These are phyloP conservation scores for Dryobotodes eremita DNA, from an alignment of 2,888 invertebrate species.

Conservation along the genomic window DNA sequence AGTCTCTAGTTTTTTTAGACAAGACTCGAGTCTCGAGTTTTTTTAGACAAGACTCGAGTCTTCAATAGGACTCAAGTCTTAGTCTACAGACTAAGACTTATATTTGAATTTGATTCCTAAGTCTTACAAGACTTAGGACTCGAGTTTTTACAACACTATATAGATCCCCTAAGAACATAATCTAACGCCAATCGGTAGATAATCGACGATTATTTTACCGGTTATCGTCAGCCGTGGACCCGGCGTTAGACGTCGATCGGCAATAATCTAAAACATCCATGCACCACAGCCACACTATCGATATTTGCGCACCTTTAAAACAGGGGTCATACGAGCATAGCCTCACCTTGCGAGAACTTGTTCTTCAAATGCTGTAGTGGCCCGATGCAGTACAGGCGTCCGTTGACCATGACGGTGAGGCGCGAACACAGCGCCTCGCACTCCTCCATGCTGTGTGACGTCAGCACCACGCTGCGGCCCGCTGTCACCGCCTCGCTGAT, in stretches of 20 bases:
- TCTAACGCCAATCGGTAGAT: not conserved
- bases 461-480: conserved; percentile 94
- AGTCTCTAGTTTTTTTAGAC: too few relatives aligned
- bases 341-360: conserved; percentile 90
- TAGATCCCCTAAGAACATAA: not conserved
- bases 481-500: conserved; percentile 90
- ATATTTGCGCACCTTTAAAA: not conserved
- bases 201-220: not conserved
- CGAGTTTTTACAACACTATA: too few relatives aligned
- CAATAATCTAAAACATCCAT: not conserved
- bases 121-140: too few relatives aligned
- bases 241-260: not conserved
- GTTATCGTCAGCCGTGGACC: not conserved
- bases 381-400: conserved; percentile 93
- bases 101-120: too few relatives aligned
- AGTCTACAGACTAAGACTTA: too few relatives aligned
- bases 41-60: too few relatives aligned
- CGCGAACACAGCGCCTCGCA: conserved; percentile 95
- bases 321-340: not conserved
- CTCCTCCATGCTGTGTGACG: conserved; percentile 93
- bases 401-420: conserved; percentile 95
- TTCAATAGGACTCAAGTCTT: too few relatives aligned
- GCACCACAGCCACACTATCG: not conserved
- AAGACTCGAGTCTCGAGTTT: too few relatives aligned
- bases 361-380: conserved; percentile 92